Evolutionary conservation across 2,797 vertebrate genomes (phyloP), one percentile per base, ranked within the genome.

Genomic region (Erithacus rubecula): DNA sequence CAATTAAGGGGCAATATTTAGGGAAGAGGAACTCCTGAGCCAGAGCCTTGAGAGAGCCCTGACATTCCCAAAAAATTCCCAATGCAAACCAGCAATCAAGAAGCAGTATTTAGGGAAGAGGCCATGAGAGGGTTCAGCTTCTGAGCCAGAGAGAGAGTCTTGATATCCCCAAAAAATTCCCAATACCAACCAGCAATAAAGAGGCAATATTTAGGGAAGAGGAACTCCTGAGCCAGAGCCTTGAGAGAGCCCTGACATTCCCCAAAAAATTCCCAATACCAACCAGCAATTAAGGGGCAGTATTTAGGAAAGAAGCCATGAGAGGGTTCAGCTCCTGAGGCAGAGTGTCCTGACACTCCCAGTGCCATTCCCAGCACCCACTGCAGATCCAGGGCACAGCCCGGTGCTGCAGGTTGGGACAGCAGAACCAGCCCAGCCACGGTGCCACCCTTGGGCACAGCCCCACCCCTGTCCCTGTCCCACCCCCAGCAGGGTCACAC

Each of bases 251-350:
- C 9, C 43, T 43, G 18, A 10, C 44, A 64, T 34, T 74, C 37
- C 47, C 82, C 3, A n/a, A 0, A 1, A 3, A 23, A 29, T 14
- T 29, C 47, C 83, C 5, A 79, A 11, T 0, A 1, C 30, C 64
- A 23, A 7, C 2, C 11, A 10, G 12, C 1, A 6, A 23, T 13
- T 44, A 15, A 30, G 24, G 70, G 39, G 29, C 11, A 11, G 12
- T 0, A 3, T 4, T n/a, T 10, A 8, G 21, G 27, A 30, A 43
- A 41, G n/a, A 62, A 15, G 43, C n/a, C n/a, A n/a, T n/a, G n/a
- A n/a, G n/a, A n/a, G n/a, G n/a, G n/a, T n/a, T n/a, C n/a, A 43
- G 43, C 43, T 20, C 43, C 18, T 43, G 18, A 43, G 43, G 18
- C 43, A 43, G 43, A 43, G n/a, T n/a, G n/a, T n/a, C n/a, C n/a